Evolutionary conservation across 2,888 invertebrate genomes (phyloP).

Genomic region (Aromia moschata): DNA sequence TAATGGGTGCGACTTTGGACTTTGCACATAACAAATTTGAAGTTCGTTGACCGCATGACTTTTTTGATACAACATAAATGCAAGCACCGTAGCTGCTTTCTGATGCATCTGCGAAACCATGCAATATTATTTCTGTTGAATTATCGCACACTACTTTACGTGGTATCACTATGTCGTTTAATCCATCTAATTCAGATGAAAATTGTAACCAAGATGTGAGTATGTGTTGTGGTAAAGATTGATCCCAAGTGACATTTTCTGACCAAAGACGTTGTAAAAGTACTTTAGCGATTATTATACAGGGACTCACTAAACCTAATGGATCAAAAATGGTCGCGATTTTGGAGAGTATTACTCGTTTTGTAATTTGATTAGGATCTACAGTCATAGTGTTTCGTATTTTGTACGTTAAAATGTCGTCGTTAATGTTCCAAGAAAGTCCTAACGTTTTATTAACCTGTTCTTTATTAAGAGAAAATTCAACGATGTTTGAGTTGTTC

Average conservation of each 20-base stretch:
- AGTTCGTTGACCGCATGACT: conserved; percentile 1
- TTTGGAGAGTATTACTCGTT: neutral
- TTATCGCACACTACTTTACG: conserved; percentile 8
- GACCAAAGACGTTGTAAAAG: conserved; percentile 13
- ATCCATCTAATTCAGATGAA: neutral
- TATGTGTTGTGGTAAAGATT: conserved; percentile 17
- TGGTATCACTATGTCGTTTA: conserved; percentile 9
- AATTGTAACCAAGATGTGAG: conserved; percentile 9
- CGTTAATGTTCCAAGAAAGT: neutral
- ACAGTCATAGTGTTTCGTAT: neutral
- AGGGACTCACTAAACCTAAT: conserved; percentile 13
- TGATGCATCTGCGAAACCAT: conserved; percentile 26
- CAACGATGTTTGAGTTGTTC: neutral
- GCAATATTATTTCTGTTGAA: conserved; percentile 18
- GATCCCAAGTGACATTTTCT: conserved; percentile 33
- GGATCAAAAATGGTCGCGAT: conserved; percentile 12
- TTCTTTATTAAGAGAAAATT: neutral
- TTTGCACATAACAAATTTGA: conserved; percentile 30
- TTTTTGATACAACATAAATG: conserved; percentile 22
- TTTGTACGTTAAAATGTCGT: neutral
- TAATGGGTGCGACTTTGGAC: conserved; percentile 33
- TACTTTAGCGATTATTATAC: conserved; percentile 8
- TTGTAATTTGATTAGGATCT: neutral
- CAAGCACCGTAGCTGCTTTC: conserved; percentile 26
- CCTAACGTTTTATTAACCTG: neutral